Conservation (phyloP, 2,797 vertebrate genomes). For the Lepus oiostolus region DNA sequence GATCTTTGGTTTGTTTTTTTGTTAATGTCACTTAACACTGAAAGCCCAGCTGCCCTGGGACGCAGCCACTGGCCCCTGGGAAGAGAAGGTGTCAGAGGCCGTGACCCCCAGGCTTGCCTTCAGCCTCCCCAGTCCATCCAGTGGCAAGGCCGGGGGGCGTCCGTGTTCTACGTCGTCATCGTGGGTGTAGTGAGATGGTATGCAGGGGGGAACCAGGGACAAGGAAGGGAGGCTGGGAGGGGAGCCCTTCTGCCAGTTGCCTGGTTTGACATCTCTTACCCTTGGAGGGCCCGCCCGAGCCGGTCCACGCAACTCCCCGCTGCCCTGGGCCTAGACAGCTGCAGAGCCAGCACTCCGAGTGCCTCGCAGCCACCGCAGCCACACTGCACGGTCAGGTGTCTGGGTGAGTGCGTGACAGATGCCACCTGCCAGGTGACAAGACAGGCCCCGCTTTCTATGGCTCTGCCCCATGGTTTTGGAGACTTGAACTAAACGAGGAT, state of each 20-base stretch:
- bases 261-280: background rate
- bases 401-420: background rate
- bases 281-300: no score
- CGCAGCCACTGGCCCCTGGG: background rate
- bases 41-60: constrained; percentile 9
- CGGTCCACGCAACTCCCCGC: background rate
- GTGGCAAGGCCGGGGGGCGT: background rate
- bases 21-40: constrained; percentile 7
- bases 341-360: background rate
- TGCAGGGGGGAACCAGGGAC: background rate
- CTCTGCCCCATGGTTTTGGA: background rate
- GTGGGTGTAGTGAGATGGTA: no score
- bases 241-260: background rate
- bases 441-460: background rate
- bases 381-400: background rate
- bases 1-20: background rate
- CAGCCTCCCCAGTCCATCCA: background rate
- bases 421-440: fast-evolving
- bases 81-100: background rate
- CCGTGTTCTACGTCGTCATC: background rate
- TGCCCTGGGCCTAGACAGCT: background rate
- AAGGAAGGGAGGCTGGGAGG: background rate
- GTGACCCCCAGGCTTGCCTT: background rate
- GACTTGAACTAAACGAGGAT: background rate
- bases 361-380: background rate